Conservation (phyloP, 2,113 vertebrate genomes). For the Ramphastos sulfuratus region DNA sequence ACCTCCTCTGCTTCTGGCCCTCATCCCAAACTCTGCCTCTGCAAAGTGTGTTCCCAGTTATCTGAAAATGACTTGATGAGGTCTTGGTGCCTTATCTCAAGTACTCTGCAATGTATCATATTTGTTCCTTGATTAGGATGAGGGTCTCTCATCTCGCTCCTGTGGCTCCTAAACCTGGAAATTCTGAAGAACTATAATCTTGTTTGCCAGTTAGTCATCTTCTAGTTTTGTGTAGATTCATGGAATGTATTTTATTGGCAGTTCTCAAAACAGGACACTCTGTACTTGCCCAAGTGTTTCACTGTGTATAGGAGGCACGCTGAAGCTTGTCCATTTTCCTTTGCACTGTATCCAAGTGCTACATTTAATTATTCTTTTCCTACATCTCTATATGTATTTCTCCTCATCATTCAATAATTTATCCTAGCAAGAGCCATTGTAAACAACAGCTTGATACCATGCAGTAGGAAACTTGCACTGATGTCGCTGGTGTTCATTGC, state of each 20-base stretch:
- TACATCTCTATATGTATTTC: background rate
- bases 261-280: constrained; percentile 30
- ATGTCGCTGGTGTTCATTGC: fast-evolving
- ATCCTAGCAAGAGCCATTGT: background rate
- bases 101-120: background rate
- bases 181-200: background rate
- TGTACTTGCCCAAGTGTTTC: constrained; percentile 18
- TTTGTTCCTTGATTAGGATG: background rate
- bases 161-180: background rate
- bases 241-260: constrained; percentile 50
- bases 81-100: background rate
- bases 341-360: background rate
- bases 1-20: background rate
- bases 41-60: background rate
- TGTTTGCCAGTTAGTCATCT: constrained; percentile 11
- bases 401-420: background rate
- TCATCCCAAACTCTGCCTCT: background rate
- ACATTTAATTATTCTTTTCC: constrained; percentile 30
- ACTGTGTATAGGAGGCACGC: constrained; percentile 19
- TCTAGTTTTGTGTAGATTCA: constrained; percentile 12
- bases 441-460: background rate
- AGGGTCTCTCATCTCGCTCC: background rate
- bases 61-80: background rate
- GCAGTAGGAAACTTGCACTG: background rate
- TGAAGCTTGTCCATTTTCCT: background rate